phyloP scores from a whole-genome alignment of 2,797 vertebrate genomes.

The Lemur catta region DNA sequence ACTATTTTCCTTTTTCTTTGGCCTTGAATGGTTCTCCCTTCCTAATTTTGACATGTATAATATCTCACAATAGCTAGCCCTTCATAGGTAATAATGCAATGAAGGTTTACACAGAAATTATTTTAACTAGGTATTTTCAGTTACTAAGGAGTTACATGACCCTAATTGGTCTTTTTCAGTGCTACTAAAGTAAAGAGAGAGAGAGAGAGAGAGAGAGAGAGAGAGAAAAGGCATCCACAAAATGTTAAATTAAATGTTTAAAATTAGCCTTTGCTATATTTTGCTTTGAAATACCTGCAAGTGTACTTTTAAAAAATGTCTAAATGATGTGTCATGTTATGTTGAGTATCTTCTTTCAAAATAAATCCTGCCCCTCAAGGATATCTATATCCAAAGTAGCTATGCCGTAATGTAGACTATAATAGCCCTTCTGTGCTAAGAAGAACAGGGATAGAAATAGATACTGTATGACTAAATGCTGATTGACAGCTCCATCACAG shows the following conservation, averaged over 20 bases:
- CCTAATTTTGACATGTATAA: slow-evolving; percentile 4
- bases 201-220: background rate
- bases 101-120: background rate
- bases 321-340: slow-evolving; percentile 85
- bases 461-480: slow-evolving; percentile 88
- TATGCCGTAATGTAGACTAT: slow-evolving; percentile 86
- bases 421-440: slow-evolving; percentile 87
- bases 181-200: slow-evolving; percentile 29
- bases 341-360: slow-evolving; percentile 86
- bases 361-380: slow-evolving; percentile 87
- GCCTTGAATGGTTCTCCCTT: slow-evolving; percentile 22
- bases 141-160: slow-evolving; percentile 13
- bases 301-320: slow-evolving; percentile 82
- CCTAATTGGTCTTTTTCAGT: slow-evolving; percentile 26
- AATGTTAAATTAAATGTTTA: slow-evolving; percentile 66
- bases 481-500: slow-evolving; percentile 85
- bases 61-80: slow-evolving; percentile 22
- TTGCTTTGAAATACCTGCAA: slow-evolving; percentile 78
- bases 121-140: slow-evolving; percentile 50
- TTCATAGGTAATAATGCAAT: slow-evolving; percentile 58
- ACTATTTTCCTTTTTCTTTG: slow-evolving; percentile 30
- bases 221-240: slow-evolving; percentile 31
- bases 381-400: slow-evolving; percentile 86
- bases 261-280: slow-evolving; percentile 73
- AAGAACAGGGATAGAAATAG: slow-evolving; percentile 86